Conservation (phyloP, 2,113 vertebrate genomes). For the Mus spicilegus region DNA sequence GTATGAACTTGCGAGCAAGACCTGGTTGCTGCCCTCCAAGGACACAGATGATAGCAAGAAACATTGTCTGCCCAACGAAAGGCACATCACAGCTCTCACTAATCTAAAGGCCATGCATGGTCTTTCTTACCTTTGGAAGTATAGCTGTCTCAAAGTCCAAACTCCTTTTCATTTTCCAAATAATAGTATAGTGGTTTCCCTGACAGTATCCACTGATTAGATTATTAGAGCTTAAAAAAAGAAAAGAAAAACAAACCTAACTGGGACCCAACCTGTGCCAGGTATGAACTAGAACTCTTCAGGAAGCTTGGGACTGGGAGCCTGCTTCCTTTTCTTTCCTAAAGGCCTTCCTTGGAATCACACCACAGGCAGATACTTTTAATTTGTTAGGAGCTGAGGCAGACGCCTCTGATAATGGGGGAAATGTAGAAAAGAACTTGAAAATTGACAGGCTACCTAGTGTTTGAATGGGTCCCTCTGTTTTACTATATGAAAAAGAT, state of each 20-base stretch:
- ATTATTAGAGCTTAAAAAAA: not conserved
- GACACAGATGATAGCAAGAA: not conserved
- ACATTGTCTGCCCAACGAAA: not conserved
- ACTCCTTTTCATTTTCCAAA: not conserved
- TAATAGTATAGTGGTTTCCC: not conserved
- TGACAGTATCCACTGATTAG: not conserved
- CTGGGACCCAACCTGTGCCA: not conserved
- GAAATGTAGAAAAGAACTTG: not conserved
- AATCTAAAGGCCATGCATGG: not conserved
- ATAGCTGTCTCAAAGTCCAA: not conserved
- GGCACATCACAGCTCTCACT: not conserved
- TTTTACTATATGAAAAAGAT: not conserved
- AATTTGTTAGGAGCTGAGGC: not conserved
- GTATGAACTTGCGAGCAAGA: not conserved
- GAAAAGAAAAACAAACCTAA: not conserved
- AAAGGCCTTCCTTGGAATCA: not conserved
- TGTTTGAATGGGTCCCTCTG: not conserved
- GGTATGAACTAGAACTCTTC: not conserved
- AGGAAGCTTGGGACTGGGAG: not conserved
- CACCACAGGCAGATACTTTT: not conserved
- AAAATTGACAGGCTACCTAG: not conserved
- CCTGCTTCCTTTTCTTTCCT: not conserved
- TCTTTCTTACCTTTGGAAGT: not conserved
- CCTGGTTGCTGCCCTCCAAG: not conserved
- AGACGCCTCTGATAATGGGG: not conserved